Conservation (phyloP, 1,140 invertebrate species). For the Antheraea pernyi region DNA sequence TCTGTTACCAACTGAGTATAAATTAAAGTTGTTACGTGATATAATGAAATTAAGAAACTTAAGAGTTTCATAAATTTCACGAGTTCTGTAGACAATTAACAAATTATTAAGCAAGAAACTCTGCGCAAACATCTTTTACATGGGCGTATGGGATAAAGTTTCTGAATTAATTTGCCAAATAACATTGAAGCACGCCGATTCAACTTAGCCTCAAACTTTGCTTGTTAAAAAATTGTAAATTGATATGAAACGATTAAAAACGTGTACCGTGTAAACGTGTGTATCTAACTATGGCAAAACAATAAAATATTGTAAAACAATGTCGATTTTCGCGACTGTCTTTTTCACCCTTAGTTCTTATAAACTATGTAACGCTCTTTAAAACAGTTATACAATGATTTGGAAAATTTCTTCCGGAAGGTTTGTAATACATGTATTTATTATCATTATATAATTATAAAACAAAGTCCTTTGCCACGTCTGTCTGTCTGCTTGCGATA, state of each 20-base stretch:
- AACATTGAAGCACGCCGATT: conserved; percentile 61
- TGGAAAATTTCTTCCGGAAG: too few species aligned
- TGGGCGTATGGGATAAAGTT: conserved; percentile 60
- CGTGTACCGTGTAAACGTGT: not conserved
- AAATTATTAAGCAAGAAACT: conserved; percentile 51
- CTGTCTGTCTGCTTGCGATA: too few species aligned
- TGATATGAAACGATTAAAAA: conserved; percentile 42
- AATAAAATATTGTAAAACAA: too few species aligned
- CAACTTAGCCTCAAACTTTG: conserved; percentile 51
- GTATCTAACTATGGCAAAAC: too few species aligned
- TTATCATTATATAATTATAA: too few species aligned
- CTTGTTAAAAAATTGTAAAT: conserved; percentile 64
- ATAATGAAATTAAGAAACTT: conserved; percentile 4
- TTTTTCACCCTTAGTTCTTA: too few species aligned
- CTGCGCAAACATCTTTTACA: conserved; percentile 56
- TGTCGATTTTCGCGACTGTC: too few species aligned
- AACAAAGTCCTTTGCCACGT: too few species aligned
- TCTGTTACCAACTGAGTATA: not conserved
- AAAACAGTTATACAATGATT: too few species aligned
- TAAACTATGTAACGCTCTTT: too few species aligned
- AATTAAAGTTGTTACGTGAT: not conserved
- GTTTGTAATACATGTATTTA: too few species aligned
- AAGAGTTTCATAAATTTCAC: conserved; percentile 11
- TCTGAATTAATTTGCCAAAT: conserved; percentile 66
- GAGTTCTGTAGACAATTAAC: conserved; percentile 31